Conservation (phyloP, 2,797 vertebrate genomes). For the Gambelia wislizenii region DNA sequence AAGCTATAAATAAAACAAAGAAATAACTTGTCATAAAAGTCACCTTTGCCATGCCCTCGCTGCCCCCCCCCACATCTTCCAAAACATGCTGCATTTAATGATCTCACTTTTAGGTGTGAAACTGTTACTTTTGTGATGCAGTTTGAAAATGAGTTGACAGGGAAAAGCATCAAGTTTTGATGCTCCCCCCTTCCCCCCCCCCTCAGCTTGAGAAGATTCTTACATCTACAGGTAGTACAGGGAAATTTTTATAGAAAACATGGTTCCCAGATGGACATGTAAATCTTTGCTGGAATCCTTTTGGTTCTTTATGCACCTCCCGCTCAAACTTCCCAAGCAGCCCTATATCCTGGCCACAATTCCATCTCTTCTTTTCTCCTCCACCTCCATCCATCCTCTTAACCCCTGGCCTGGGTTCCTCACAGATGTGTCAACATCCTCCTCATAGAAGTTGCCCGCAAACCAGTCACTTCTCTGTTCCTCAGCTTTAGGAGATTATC, state of each 20-base stretch:
- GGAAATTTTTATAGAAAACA: slow-evolving; percentile 70
- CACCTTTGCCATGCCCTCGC: slow-evolving; percentile 38
- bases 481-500: too few relatives aligned
- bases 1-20: slow-evolving; percentile 41
- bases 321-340: too few relatives aligned
- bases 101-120: slow-evolving; percentile 51
- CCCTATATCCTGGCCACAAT: too few relatives aligned
- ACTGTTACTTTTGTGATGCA: slow-evolving; percentile 53
- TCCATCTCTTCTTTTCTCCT: too few relatives aligned
- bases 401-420: too few relatives aligned
- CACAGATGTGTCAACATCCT: too few relatives aligned
- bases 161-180: slow-evolving; percentile 47
- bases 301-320: too few relatives aligned
- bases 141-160: slow-evolving; percentile 47
- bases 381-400: too few relatives aligned
- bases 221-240: slow-evolving; percentile 50
- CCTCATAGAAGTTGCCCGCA: too few relatives aligned
- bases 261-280: slow-evolving; percentile 65
- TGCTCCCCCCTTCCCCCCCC: rapidly evolving
- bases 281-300: slow-evolving; percentile 5
- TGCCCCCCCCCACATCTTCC: slow-evolving; percentile 37
- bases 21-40: slow-evolving; percentile 65
- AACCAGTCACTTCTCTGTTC: too few relatives aligned
- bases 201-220: slow-evolving; percentile 2
- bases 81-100: slow-evolving; percentile 40